These are phyloP conservation scores for Carterocephalus palaemon DNA, from an alignment of 2,888 invertebrate genomes.

Conservation along the genomic window DNA sequence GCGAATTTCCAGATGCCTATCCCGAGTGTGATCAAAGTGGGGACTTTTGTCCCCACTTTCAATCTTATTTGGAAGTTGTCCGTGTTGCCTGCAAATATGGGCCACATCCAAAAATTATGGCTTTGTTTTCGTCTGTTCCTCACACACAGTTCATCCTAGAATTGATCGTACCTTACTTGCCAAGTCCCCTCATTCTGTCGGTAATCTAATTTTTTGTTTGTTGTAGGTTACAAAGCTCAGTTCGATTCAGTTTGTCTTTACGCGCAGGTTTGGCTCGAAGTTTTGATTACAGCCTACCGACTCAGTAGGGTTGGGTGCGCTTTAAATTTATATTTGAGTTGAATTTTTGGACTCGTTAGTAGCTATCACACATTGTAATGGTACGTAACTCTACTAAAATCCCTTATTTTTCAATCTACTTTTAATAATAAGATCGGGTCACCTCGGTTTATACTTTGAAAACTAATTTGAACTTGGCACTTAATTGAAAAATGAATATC, in stretches of 20 bases:
- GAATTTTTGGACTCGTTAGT: background rate
- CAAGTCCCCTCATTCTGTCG: constrained; percentile 11
- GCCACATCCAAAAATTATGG: constrained; percentile 48
- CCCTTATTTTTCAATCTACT: too few relatives aligned
- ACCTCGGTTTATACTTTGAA: too few relatives aligned
- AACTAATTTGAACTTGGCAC: too few relatives aligned
- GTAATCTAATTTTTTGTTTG: constrained; percentile 17
- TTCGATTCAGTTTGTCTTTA: constrained; percentile 1
- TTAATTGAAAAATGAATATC: too few relatives aligned
- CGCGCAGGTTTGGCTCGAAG: background rate
- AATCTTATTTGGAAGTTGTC: constrained; percentile 27
- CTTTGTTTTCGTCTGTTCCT: constrained; percentile 52
- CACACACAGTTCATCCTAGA: constrained; percentile 31
- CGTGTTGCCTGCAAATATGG: constrained; percentile 38
- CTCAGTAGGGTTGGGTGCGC: background rate
- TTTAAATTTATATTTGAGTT: background rate
- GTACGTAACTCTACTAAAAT: too few relatives aligned
- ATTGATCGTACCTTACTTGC: constrained; percentile 27
- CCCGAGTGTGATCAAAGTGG: background rate
- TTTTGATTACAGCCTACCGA: constrained; percentile 1
- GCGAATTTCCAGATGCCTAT: constrained; percentile 17
- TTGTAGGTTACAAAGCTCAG: background rate
- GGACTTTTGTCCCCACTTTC: constrained; percentile 27
- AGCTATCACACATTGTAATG: too few relatives aligned
- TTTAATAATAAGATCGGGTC: too few relatives aligned